Evolutionary conservation across 2,888 invertebrate species (phyloP).

Genomic region (Mimachlamys varia): DNA sequence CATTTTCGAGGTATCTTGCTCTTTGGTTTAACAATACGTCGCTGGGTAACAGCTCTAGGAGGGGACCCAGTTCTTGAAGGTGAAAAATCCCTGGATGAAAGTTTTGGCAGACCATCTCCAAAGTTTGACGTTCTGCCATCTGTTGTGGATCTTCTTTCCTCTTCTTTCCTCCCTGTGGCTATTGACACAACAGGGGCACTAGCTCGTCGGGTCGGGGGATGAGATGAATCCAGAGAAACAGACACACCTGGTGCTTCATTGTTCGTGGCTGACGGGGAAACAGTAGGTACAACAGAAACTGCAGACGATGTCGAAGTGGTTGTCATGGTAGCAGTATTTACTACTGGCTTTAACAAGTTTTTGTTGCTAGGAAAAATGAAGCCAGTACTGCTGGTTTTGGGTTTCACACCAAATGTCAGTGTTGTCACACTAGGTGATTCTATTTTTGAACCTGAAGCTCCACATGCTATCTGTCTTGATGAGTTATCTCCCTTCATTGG

Average conservation of each 20-base stretch:
- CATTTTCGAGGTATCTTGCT: not conserved
- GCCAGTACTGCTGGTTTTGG: not conserved
- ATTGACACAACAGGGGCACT: not conserved
- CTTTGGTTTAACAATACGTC: not conserved
- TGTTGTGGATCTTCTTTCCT: not conserved
- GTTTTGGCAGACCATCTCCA: slow-evolving; percentile 46
- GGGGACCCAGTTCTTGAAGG: slow-evolving; percentile 38
- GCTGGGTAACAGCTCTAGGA: not conserved
- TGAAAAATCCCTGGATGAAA: slow-evolving; percentile 51
- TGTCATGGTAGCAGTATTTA: not conserved
- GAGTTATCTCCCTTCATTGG: slow-evolving; percentile 19
- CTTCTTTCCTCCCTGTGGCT: not conserved
- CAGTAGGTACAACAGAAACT: not conserved
- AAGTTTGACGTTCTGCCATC: slow-evolving; percentile 36
- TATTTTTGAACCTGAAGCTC: not conserved
- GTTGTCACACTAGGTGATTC: not conserved
- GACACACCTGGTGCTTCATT: not conserved
- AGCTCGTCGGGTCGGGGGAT: not conserved
- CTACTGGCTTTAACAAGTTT: not conserved
- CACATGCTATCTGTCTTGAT: not conserved
- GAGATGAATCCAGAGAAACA: not conserved
- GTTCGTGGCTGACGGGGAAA: not conserved
- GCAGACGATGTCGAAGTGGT: not conserved
- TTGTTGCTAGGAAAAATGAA: not conserved
- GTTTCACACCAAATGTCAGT: slow-evolving; percentile 24